Evolutionary conservation across 2,797 vertebrate species (phyloP).

Genomic region (Nannoperca australis): DNA sequence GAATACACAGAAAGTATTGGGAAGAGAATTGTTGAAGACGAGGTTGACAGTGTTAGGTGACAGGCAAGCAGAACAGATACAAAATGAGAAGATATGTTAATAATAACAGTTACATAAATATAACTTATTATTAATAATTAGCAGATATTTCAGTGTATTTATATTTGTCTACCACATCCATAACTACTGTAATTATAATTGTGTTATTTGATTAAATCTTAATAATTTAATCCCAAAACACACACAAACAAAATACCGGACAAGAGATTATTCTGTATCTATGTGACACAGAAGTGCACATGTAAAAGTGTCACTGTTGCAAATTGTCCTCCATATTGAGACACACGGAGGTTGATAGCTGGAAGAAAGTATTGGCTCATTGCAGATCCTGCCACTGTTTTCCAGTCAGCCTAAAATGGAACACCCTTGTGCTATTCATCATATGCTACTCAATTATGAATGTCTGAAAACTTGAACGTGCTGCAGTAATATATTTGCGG

Average conservation of each 20-base stretch:
- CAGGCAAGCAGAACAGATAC: not conserved
- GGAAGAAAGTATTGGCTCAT: constrained; percentile 52
- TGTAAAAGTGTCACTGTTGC: constrained; percentile 21
- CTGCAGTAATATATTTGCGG: constrained; percentile 81
- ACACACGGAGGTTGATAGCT: constrained; percentile 55
- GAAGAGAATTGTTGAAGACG: not conserved
- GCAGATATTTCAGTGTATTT: no score
- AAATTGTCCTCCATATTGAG: constrained; percentile 54
- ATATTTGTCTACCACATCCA: not conserved
- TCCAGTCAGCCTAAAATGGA: constrained; percentile 79
- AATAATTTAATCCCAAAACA: not conserved
- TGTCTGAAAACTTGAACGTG: constrained; percentile 81
- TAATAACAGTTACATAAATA: not conserved
- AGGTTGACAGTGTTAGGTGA: not conserved
- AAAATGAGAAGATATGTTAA: not conserved
- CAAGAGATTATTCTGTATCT: constrained; percentile 1
- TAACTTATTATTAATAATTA: no score
- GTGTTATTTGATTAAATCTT: not conserved
- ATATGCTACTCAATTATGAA: constrained; percentile 85
- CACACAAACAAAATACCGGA: not conserved
- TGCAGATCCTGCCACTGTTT: constrained; percentile 69
- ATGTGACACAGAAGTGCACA: constrained; percentile 3
- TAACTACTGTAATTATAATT: no score
- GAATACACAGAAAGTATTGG: not conserved
- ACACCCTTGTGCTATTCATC: constrained; percentile 83